Evolutionary conservation across 2,797 vertebrate genomes (phyloP), one percentile per base, ranked within the genome.

Genomic region (Alauda arvensis): DNA sequence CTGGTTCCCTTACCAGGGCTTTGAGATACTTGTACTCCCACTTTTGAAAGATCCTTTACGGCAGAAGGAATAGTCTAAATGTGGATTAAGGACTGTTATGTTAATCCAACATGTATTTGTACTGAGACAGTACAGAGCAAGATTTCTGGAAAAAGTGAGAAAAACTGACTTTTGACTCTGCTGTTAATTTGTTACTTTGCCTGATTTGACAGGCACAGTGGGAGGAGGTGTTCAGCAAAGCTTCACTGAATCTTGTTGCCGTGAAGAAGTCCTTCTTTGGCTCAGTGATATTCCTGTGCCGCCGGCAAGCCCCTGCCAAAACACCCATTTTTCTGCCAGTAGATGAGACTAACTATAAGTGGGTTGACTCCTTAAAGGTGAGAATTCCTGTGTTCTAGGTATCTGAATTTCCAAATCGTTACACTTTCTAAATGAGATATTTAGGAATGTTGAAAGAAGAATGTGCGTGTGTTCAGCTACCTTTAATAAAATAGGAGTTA

Each of bases 331-430:
- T 98, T 91, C 89, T 99, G 31, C 94, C 98, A 0, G 87, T 99
- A 70, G 98, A 99, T 67, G 91, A 96, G 42, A 91, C 94, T 2
- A 87, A 97, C 94, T 99, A 97, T 95, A 96, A 93, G 55, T 99
- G 99, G 99, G 98, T 99, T 89, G 98, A 99, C 62, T 96, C 96
- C 7, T 96, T 99, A 69, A 99, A 99, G 98, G 99, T 99, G 83
- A 92, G 91, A 66, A 65, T 53, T 71, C 15, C 21, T 24, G 2
- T 46, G 66, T 77, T 31, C 43, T 75, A 26, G 5, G n/a, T 81
- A 65, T 19, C 49, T 83, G 55, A 69, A 56, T 83, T 89, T 85
- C 65, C 14, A 85, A 78, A 56, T 68, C 21, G 26, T 62, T 81
- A 21, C 3, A 6, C 20, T 78, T 83, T 39, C 33, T 83, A 43